These are phyloP conservation scores for Chirona hameri DNA, from an alignment of 2,888 invertebrate genomes.

Conservation along the genomic window DNA sequence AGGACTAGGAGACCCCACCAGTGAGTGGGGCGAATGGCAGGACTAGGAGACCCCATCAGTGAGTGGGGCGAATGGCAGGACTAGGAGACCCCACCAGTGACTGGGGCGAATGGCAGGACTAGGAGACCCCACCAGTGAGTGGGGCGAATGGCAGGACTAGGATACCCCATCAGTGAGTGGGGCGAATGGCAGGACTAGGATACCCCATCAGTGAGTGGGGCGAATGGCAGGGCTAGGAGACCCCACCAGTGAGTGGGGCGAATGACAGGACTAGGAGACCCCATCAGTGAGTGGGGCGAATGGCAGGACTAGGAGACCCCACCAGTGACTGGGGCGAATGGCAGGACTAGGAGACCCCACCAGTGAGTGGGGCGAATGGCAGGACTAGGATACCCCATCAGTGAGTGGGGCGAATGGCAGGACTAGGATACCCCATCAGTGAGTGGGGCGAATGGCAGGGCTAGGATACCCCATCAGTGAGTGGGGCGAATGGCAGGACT, in stretches of 20 bases:
- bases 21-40: constrained; percentile 53
- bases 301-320: constrained; percentile 71
- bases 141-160: constrained; percentile 53
- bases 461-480: constrained; percentile 91
- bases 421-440: too few relatives aligned
- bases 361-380: constrained; percentile 56
- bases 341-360: constrained; percentile 79
- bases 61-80: constrained; percentile 45
- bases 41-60: constrained; percentile 89
- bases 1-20: constrained; percentile 82
- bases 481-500: constrained; percentile 49
- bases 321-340: constrained; percentile 62
- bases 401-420: constrained; percentile 53
- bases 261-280: constrained; percentile 66
- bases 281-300: constrained; percentile 66
- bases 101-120: constrained; percentile 49
- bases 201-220: too few relatives aligned
- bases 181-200: too few relatives aligned
- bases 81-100: constrained; percentile 91
- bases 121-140: constrained; percentile 87
- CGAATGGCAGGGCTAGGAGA: constrained; percentile 83
- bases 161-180: constrained; percentile 82
- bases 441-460: too few relatives aligned
- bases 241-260: constrained; percentile 71
- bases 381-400: constrained; percentile 82